Percentiles rank a stretch among this genome's conserved stretches.
Conservation (phyloP, 1,140 invertebrate species). For the Apis dorsata region DNA sequence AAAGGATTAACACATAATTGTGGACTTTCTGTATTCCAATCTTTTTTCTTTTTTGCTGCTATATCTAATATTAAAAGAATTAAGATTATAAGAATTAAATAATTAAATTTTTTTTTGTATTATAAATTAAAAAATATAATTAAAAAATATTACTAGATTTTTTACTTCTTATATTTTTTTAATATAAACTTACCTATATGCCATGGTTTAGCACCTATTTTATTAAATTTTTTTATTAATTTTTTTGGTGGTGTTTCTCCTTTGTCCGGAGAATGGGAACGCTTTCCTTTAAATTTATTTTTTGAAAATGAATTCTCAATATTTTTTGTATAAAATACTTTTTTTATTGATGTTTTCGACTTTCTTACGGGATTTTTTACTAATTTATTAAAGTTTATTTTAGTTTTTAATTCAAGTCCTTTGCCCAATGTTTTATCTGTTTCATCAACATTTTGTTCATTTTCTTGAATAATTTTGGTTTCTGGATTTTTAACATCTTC, state of each 20-base stretch:
- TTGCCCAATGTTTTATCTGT: constrained; percentile 12
- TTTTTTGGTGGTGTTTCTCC: constrained; percentile 55
- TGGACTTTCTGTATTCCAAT: constrained; percentile 59
- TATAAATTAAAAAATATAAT: neutral
- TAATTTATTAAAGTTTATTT: constrained; percentile 35
- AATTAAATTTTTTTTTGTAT: neutral
- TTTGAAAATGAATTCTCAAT: constrained; percentile 36
- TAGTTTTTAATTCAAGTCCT: constrained; percentile 4
- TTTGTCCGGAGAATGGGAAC: constrained; percentile 59
- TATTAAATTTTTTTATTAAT: constrained; percentile 59
- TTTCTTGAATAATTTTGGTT: neutral
- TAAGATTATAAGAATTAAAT: too few relatives aligned
- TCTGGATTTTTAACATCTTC: constrained; percentile 15
- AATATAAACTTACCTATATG: constrained; percentile 51
- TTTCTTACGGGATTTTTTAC: constrained; percentile 35
- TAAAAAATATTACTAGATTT: neutral
- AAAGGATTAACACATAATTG: constrained; percentile 60
- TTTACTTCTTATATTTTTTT: neutral
- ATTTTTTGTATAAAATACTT: constrained; percentile 30
- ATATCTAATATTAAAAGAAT: constrained; percentile 29
- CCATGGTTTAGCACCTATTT: constrained; percentile 51
- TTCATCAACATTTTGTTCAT: constrained; percentile 7
- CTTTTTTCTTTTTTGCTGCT: constrained; percentile 51
- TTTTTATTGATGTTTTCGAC: constrained; percentile 36
- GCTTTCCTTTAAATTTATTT: constrained; percentile 56